Conservation (phyloP, 2,888 invertebrate species). For the Geophilus truncorum region DNA sequence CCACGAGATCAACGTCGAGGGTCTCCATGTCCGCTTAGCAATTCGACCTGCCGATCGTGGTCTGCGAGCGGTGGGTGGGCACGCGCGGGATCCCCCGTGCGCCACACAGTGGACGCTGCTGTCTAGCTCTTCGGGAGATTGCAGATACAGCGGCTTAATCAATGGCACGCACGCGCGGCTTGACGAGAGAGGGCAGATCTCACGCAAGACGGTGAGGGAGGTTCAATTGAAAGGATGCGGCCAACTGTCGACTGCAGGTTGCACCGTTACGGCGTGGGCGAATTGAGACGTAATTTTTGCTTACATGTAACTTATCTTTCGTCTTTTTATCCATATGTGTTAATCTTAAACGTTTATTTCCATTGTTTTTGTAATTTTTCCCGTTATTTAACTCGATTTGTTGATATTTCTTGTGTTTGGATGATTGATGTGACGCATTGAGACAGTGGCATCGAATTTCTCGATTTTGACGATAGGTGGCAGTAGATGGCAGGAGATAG, state of each 20-base stretch:
- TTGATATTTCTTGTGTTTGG: neutral
- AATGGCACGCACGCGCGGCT: constrained; percentile 17
- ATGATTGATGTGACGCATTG: neutral
- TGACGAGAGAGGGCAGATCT: neutral
- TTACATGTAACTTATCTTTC: neutral
- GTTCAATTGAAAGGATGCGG: neutral
- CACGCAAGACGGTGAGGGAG: neutral
- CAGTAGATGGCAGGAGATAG: neutral
- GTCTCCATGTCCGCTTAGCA: constrained; percentile 1
- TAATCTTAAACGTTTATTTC: neutral
- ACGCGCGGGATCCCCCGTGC: constrained; percentile 17
- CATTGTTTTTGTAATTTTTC: neutral
- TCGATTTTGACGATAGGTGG: neutral
- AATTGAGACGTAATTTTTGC: neutral
- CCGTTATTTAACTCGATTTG: neutral
- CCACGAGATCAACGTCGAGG: neutral
- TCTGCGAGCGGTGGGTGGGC: constrained; percentile 14
- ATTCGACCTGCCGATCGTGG: neutral
- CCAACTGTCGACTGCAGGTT: neutral
- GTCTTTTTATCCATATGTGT: neutral
- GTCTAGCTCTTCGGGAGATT: neutral
- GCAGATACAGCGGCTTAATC: constrained; percentile 8
- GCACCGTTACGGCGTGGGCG: neutral
- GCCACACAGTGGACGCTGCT: constrained; percentile 27
- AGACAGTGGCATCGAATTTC: neutral